Conservation (phyloP, 2,113 vertebrate genomes). For the Vimba vimba region DNA sequence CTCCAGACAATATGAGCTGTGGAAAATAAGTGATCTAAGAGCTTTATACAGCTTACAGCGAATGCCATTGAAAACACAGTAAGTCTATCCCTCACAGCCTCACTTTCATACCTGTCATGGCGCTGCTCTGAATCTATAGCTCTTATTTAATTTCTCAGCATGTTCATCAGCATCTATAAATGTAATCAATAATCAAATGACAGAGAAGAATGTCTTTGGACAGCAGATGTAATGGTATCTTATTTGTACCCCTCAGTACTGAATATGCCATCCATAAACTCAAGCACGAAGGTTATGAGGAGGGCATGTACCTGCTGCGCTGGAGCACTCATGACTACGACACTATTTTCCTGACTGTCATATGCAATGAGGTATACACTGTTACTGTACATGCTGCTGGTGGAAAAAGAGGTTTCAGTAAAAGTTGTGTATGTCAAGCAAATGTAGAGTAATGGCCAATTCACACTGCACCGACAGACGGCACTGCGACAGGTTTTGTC, state of each 20-base stretch:
- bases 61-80: too few species aligned
- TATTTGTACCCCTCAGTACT: constrained; percentile 71
- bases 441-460: neutral
- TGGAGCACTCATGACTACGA: constrained; percentile 87
- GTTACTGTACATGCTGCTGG: neutral
- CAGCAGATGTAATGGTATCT: neutral
- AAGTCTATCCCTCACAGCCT: too few species aligned
- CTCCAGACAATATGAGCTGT: too few species aligned
- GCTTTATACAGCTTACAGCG: too few species aligned
- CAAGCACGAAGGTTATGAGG: constrained; percentile 82
- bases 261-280: constrained; percentile 86
- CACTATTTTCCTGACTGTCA: constrained; percentile 87
- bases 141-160: neutral
- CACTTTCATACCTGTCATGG: too few species aligned
- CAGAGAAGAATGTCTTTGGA: neutral
- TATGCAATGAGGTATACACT: constrained; percentile 72
- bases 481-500: too few species aligned
- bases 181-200: neutral
- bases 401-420: neutral
- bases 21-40: too few species aligned
- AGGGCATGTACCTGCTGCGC: constrained; percentile 83
- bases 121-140: neutral
- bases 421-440: neutral
- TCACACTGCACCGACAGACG: too few species aligned
- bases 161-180: neutral